A percentile compares a stretch with the other conserved stretches of the same genome.
Evolutionary conservation across 2,888 invertebrate genomes (phyloP).

Genomic region (Ischnura elegans): DNA sequence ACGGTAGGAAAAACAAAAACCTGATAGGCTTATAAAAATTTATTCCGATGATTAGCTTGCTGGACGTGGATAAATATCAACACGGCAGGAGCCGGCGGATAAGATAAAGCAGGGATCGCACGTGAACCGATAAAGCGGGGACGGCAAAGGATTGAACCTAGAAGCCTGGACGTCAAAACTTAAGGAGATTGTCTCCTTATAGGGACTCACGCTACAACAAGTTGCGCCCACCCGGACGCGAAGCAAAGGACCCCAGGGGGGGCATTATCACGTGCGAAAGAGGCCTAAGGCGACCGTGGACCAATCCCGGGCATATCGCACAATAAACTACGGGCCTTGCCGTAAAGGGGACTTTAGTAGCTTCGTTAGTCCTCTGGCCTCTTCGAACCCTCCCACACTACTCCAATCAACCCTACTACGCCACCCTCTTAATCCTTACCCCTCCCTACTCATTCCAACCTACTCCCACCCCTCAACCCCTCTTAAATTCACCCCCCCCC

Average conservation of each 20-base stretch:
- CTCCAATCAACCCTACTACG: constrained; percentile 12
- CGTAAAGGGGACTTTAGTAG: constrained; percentile 7
- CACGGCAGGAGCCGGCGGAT: no score
- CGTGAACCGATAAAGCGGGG: neutral
- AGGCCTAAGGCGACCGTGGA: neutral
- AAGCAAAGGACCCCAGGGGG: no score
- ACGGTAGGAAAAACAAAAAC: neutral
- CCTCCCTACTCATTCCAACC: neutral
- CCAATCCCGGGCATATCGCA: neutral
- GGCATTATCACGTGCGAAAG: neutral
- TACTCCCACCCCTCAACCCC: neutral
- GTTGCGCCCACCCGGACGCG: neutral
- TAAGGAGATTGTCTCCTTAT: neutral
- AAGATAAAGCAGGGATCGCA: no score
- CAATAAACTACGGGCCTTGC: neutral
- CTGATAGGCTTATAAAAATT: neutral
- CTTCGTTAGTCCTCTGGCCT: neutral
- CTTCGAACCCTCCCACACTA: neutral
- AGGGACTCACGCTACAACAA: neutral
- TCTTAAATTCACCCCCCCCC: neutral
- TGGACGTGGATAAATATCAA: neutral
- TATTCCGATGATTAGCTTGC: no score
- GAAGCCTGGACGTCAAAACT: neutral
- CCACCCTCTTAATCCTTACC: neutral
- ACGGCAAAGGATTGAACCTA: neutral